Conservation (phyloP, 2,888 invertebrate species). For the Meliscaeva auricollis region DNA sequence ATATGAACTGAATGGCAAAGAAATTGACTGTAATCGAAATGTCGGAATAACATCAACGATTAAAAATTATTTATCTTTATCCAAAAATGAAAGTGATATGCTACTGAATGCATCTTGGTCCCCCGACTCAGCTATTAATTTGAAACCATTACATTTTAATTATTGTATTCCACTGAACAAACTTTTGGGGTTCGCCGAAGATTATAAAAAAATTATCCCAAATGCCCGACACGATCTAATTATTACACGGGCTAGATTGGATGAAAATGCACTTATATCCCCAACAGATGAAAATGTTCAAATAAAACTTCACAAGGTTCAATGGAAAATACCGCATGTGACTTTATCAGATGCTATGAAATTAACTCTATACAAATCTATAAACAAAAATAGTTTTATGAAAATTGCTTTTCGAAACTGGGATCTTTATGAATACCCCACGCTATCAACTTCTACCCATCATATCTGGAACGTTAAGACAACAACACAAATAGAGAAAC, state of each 20-base stretch:
- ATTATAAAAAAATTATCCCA: too few species aligned
- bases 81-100: neutral
- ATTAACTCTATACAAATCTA: neutral
- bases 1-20: constrained; percentile 80
- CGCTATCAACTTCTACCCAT: constrained; percentile 77
- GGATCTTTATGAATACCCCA: constrained; percentile 13
- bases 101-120: neutral
- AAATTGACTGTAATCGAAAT: constrained; percentile 25
- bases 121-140: neutral
- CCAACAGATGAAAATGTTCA: too few species aligned
- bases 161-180: too few species aligned
- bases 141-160: neutral
- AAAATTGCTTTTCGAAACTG: constrained; percentile 12
- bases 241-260: too few species aligned
- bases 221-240: too few species aligned
- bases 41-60: neutral
- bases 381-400: constrained; percentile 7
- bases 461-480: constrained; percentile 78
- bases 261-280: too few species aligned
- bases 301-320: neutral
- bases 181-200: too few species aligned
- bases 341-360: neutral
- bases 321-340: constrained; percentile 1
- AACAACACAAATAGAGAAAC: constrained; percentile 8
- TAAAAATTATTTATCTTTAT: neutral